Evolutionary conservation across 2,888 invertebrate species (phyloP), one percentile per base, ranked within the genome.

Genomic region (Cryptophagus acutangulus): DNA sequence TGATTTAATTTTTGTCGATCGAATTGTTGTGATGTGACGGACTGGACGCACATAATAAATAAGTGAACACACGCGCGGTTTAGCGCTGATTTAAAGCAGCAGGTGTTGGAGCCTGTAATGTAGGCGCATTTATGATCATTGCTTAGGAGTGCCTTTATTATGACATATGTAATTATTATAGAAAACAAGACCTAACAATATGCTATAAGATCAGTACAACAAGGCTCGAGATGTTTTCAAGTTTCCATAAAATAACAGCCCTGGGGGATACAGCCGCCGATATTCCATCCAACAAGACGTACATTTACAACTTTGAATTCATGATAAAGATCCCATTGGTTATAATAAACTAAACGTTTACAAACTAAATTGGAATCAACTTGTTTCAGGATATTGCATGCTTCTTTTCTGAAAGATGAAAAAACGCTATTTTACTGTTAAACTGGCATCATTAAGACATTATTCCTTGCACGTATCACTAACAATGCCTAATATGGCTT

Each of bases 391-490:
- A 29, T n/a, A 12, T n/a, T 8, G 29, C n/a, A n/a, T n/a, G n/a
- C n/a, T n/a, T n/a, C n/a, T n/a, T n/a, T n/a, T n/a, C n/a, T n/a
- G n/a, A n/a, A n/a, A n/a, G n/a, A n/a, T n/a, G n/a, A n/a, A n/a
- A n/a, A n/a, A n/a, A n/a, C n/a, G n/a, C n/a, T n/a, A n/a, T 39
- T 46, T 51, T 45, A 50, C 48, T 51, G 48, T 51, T 53, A 51
- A n/a, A n/a, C 51, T 44, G 51, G 29, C 40, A 48, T 50, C 54
- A 51, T 54, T 51, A 51, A 54, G 54, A 50, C 50, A 50, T 54
- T 50, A 54, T 54, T 45, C 49, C 41, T 45, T 49, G 43, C 49
- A 45, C 49, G 49, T 49, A 47, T 17, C 34, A 38, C 29, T 36
- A 44, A 39, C 35, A 41, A 39, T 24, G 17, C 49, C 43, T 31